Evolutionary conservation across 1,140 invertebrate genomes (phyloP).

Genomic region (Pomacea maculata): DNA sequence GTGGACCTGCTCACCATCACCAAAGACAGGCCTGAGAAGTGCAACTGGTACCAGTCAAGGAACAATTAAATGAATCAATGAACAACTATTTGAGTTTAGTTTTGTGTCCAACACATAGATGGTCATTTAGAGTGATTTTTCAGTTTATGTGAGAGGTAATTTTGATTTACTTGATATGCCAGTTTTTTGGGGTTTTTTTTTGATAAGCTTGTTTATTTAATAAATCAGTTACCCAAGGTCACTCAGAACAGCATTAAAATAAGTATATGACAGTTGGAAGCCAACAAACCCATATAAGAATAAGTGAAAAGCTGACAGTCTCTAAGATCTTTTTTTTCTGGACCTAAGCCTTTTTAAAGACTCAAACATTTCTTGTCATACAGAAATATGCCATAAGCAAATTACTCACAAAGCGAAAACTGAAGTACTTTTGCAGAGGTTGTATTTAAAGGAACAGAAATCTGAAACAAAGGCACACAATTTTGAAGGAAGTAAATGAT

Average conservation of each 20-base stretch:
- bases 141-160: too few relatives aligned
- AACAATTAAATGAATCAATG: not conserved
- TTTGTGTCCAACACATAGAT: too few relatives aligned
- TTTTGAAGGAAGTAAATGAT: not conserved
- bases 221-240: not conserved
- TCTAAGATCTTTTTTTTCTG: too few relatives aligned
- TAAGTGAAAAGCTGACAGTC: not conserved
- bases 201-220: not conserved
- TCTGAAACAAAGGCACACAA: slow-evolving; percentile 38
- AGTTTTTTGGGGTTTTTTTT: too few relatives aligned
- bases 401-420: slow-evolving; percentile 62
- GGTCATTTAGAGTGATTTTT: too few relatives aligned
- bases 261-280: not conserved
- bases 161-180: too few relatives aligned
- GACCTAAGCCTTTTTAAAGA: too few relatives aligned
- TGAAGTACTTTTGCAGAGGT: slow-evolving; percentile 62
- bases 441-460: slow-evolving; percentile 54
- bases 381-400: not conserved
- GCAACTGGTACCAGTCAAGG: too few relatives aligned
- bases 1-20: too few relatives aligned
- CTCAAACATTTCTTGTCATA: too few relatives aligned
- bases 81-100: not conserved
- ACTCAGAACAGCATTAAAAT: not conserved
- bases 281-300: not conserved
- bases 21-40: too few relatives aligned